phyloP scores from a whole-genome alignment of 2,888 invertebrate genomes.

The Saturnia japonica region DNA sequence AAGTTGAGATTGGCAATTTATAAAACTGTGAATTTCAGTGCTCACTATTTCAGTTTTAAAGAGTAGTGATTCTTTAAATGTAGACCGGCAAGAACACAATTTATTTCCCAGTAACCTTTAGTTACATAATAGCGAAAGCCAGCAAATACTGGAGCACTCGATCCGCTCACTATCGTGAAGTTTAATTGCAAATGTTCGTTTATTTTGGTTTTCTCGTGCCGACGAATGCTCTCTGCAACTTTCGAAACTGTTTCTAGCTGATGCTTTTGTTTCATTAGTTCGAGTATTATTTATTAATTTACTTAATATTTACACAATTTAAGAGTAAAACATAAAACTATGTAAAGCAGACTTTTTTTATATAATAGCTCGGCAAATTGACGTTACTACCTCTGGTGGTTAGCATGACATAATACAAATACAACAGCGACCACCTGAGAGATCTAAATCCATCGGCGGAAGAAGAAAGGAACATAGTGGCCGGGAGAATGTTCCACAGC shows the following conservation, averaged over 20 bases:
- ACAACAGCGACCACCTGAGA: too few relatives aligned
- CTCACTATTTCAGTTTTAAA: background rate
- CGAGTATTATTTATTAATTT: background rate
- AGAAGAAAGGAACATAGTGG: too few relatives aligned
- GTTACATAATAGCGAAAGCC: background rate
- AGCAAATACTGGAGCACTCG: conserved; percentile 29
- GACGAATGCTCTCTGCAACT: conserved; percentile 34
- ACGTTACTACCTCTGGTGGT: too few relatives aligned
- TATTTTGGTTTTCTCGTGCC: conserved; percentile 42
- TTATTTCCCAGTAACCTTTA: conserved; percentile 3
- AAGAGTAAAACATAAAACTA: too few relatives aligned
- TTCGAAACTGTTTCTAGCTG: conserved; percentile 23
- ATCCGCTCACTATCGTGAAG: conserved; percentile 37
- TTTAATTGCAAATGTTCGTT: conserved; percentile 55
- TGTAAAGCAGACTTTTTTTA: too few relatives aligned
- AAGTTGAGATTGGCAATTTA: background rate
- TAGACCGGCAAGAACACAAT: background rate
- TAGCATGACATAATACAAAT: too few relatives aligned
- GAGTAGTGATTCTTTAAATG: background rate
- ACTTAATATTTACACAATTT: background rate
- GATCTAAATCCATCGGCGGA: too few relatives aligned
- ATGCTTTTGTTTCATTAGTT: background rate
- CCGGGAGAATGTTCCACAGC: too few relatives aligned
- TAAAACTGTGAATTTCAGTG: background rate
- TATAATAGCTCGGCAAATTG: too few relatives aligned